Base-by-base conservation (phyloP, 1,140 invertebrate genomes). In the Lordiphosa mommai region DNA sequence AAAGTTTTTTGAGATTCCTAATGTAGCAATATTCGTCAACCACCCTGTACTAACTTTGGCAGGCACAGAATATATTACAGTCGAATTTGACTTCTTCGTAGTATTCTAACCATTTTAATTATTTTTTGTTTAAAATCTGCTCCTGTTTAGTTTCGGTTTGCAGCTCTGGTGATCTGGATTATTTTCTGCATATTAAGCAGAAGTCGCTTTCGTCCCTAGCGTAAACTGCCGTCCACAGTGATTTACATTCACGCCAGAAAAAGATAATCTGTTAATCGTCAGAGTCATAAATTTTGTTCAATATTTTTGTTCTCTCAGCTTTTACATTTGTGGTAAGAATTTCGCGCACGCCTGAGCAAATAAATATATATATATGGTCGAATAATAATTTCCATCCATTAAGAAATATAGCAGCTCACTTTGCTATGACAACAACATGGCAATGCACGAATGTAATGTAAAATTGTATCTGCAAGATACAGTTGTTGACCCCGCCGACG, bases 231-330 rank as follows among this genome's bases (percentile, higher is more conserved):
- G 6, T 27, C 23, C 1, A 5, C 23, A 27, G 23, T 7, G 23
- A 70, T 79, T 80, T 79, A 72, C 52, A 61, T 73, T 80, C 60
- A 60, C 70, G 65, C 74, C 65, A 72, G n/a, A n/a, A 65, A 60
- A 70, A 82, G 76, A 82, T 80, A 82, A 72, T 80, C 77, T 82
- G 67, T 66, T 71, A 82, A 72, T 82, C 61, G 58, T 82, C 76
- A 74, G 61, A 41, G 37, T 36, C 66, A 72, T 66, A 76, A 63
- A 82, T 70, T 65, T 60, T 33, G 44, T 13, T 47, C 30, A 17
- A 30, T 47, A 41, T 58, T 52, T 63, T 49, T 38, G 32, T n/a
- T 17, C 44, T 17, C 27, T n/a, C 29, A 23, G 33, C 33, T 48
- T 43, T 53, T 37, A 59, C 56, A 70, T 66, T 51, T 70, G 50